These are phyloP conservation scores for Alsophila aescularia DNA, from an alignment of 2,888 invertebrate species.

Conservation along the genomic window DNA sequence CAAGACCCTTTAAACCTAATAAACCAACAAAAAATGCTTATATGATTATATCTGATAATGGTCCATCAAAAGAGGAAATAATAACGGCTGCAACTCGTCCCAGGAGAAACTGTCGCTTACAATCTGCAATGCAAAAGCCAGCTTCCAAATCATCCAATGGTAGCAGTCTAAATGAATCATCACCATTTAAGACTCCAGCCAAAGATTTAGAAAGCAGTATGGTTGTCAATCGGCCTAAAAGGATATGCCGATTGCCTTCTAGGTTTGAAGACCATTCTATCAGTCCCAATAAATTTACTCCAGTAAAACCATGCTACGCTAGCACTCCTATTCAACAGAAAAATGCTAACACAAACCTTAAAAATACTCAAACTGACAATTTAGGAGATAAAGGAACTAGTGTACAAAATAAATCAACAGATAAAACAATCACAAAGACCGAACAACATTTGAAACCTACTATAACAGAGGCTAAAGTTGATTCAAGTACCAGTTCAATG, in stretches of 20 bases:
- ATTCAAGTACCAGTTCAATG: slow-evolving; percentile 20
- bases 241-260: slow-evolving; percentile 66
- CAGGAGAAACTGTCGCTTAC: slow-evolving; percentile 13
- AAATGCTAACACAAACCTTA: slow-evolving; percentile 30
- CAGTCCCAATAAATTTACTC: slow-evolving; percentile 65
- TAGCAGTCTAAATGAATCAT: slow-evolving; percentile 14
- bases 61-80: slow-evolving; percentile 27
- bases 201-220: slow-evolving; percentile 54
- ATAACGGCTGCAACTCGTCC: background rate
- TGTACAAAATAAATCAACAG: slow-evolving; percentile 2
- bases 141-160: slow-evolving; percentile 13
- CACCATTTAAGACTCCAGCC: slow-evolving; percentile 56
- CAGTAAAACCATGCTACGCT: slow-evolving; percentile 63
- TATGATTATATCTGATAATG: slow-evolving; percentile 9
- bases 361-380: slow-evolving; percentile 10
- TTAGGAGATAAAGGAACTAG: slow-evolving; percentile 21
- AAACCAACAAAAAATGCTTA: slow-evolving; percentile 1
- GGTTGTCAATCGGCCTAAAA: slow-evolving; percentile 58
- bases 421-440: slow-evolving; percentile 13
- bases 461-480: slow-evolving; percentile 4
- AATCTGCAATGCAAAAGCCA: slow-evolving; percentile 17
- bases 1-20: background rate
- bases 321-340: slow-evolving; percentile 63
- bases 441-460: slow-evolving; percentile 14
- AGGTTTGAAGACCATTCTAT: slow-evolving; percentile 67